Percentiles rank a stretch among this genome's conserved stretches.
Evolutionary conservation across 1,140 invertebrate genomes (phyloP).

Genomic region (Sitophilus oryzae): DNA sequence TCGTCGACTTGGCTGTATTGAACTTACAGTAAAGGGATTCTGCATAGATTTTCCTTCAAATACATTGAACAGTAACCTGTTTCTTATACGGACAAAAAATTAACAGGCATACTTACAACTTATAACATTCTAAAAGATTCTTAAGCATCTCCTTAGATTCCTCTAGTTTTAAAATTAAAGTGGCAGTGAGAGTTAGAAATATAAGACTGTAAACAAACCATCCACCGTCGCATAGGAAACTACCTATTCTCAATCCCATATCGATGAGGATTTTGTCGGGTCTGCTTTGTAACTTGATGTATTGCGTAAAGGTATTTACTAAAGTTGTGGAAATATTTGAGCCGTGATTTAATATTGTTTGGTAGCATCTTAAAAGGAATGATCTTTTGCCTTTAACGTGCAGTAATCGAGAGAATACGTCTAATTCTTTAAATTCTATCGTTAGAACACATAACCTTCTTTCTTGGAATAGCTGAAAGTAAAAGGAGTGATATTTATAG

Average conservation of each 20-base stretch:
- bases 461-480: conserved; percentile 34
- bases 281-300: conserved; percentile 30
- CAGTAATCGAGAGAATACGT: conserved; percentile 66
- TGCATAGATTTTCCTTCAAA: conserved; percentile 68
- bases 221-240: conserved; percentile 80
- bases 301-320: conserved; percentile 46
- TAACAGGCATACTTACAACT: conserved; percentile 60
- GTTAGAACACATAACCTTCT: conserved; percentile 35
- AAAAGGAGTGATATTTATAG: background rate
- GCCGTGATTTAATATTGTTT: conserved; percentile 59
- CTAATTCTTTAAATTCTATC: conserved; percentile 63
- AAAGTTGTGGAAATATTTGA: conserved; percentile 51
- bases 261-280: conserved; percentile 43
- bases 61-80: conserved; percentile 3
- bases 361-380: conserved; percentile 59
- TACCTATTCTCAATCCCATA: conserved; percentile 57
- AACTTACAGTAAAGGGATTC: conserved; percentile 75
- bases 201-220: conserved; percentile 71
- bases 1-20: conserved; percentile 61
- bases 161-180: conserved; percentile 40
- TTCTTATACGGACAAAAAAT: no score
- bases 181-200: conserved; percentile 58
- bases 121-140: conserved; percentile 63
- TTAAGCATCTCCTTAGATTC: conserved; percentile 44
- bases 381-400: conserved; percentile 64